Conservation (phyloP, 2,888 invertebrate genomes). For the Harpalus rufipes region DNA sequence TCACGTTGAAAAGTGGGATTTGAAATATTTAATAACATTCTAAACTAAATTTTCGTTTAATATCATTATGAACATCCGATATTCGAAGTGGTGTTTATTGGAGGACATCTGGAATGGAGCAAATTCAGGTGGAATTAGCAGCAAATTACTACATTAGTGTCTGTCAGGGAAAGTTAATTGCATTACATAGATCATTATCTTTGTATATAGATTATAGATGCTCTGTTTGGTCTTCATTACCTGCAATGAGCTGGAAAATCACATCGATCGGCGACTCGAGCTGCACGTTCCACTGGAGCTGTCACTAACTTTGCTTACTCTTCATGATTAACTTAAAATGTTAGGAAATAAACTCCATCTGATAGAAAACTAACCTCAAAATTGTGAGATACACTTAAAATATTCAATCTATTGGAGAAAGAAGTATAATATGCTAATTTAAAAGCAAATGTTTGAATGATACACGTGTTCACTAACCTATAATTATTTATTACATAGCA, state of each 20-base stretch:
- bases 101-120: background rate
- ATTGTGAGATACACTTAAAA: background rate
- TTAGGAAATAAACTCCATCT: background rate
- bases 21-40: too few species aligned
- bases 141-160: conserved; percentile 13
- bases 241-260: conserved; percentile 37
- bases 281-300: background rate
- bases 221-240: conserved; percentile 41
- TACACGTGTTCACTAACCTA: too few species aligned
- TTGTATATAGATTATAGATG: conserved; percentile 48
- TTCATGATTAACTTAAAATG: conserved; percentile 16
- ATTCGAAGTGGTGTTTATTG: background rate
- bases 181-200: conserved; percentile 49
- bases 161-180: conserved; percentile 35
- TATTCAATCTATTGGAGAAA: too few species aligned
- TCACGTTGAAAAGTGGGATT: too few species aligned
- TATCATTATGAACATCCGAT: background rate
- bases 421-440: too few species aligned
- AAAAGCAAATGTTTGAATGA: too few species aligned
- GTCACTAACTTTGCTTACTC: conserved; percentile 21
- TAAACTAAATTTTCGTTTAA: too few species aligned
- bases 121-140: background rate
- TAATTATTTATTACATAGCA: too few species aligned
- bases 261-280: conserved; percentile 2
- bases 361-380: background rate